Base-by-base conservation (phyloP, 2,113 vertebrate species). In the Meleagris gallopavo region DNA sequence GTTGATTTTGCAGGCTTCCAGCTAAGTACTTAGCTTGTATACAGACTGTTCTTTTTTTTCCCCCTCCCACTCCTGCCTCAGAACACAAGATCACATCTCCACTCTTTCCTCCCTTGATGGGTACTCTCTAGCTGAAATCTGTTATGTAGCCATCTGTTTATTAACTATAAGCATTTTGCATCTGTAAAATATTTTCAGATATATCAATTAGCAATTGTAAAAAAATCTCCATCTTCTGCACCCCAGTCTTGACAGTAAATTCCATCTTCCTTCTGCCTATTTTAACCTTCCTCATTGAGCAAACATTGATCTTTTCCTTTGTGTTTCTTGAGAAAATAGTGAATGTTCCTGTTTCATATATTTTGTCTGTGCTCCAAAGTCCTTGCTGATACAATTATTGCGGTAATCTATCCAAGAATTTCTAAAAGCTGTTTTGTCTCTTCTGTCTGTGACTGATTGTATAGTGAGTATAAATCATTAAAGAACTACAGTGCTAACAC, bases 101-200 rank as follows among this genome's bases (percentile, higher is more conserved):
- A 81, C n/a, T 85, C 32, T 78, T 93, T 52, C 7, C 3, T 91
- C 65, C 75, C 65, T 89, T 69, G 88, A 86, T 83, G 40, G 34
- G 46, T 94, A 52, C 30, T 75, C 79, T 95, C 48, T 72, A 83
- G 69, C 41, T 0, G 10, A 95, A 97, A 85, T 85, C 54, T 92
- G 62, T 82, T 90, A 78, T 38, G 36, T 76, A 92, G 75, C 84
- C 82, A 94, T 89, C 93, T 95, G 82, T 57, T 95, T 95, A 93
- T 95, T 95, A 89, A 88, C 79, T 88, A 88, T n/a, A 17, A 83
- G 4, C 32, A 73, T 76, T 89, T 66, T 89, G 11, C 24, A 48
- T 86, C 55, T 78, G 22, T 80, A 86, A 67, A 93, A 40, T 3
- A 91, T 43, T 90, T 92, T 90, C 52, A 79, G 25, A 80, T 45